Conservation (phyloP, 2,797 vertebrate genomes). For the Todus mexicanus region DNA sequence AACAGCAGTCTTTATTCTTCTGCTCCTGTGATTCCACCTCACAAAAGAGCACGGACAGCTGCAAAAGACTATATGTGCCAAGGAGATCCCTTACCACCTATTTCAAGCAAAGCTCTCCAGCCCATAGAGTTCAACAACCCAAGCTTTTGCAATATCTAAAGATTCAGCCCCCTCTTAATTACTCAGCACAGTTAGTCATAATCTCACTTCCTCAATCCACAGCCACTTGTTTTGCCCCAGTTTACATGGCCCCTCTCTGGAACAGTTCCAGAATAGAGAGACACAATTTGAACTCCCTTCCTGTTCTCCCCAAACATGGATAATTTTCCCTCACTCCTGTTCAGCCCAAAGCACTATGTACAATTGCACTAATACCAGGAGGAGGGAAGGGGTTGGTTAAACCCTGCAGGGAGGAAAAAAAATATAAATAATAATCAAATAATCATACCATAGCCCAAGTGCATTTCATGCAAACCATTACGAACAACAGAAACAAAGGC, state of each 20-base stretch:
- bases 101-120: background rate
- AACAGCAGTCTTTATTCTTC: background rate
- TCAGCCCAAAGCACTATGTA: background rate
- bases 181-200: background rate
- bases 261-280: background rate
- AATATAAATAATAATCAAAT: background rate
- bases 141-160: background rate
- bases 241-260: background rate
- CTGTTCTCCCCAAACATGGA: background rate
- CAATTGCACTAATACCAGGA: background rate
- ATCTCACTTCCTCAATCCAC: background rate
- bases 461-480: background rate
- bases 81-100: background rate
- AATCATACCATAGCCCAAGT: background rate
- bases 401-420: background rate
- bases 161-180: background rate
- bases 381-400: background rate
- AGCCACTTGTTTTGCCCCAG: background rate
- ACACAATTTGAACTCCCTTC: background rate
- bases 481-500: background rate
- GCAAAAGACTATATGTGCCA: background rate
- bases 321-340: background rate
- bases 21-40: background rate
- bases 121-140: background rate
- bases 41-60: background rate